Evolutionary conservation across 2,888 invertebrate genomes (phyloP), one percentile per base, ranked within the genome.

Genomic region (Hesperia comma): DNA sequence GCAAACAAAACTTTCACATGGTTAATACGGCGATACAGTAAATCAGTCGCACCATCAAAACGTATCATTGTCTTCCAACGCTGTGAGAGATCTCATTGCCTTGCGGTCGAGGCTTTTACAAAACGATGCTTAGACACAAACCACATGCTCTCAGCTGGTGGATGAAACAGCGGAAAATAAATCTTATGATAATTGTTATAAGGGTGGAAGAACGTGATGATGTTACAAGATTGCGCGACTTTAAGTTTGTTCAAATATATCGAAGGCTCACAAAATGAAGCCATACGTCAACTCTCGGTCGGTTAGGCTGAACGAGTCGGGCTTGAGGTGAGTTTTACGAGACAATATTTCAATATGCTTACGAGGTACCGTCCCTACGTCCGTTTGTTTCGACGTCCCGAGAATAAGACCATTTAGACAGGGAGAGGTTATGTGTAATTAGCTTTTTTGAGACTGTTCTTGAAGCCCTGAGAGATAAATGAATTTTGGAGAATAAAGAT

Each of bases 271-370:
- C 87, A 89, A 61, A 92, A 92, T 92, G 90, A 92, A 92, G 92
- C 79, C 86, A 90, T 92, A 85, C 84, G 82, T 92, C 91, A 87
- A 73, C 73, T 72, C 84, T 84, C 81, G 82, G 84, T 87, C 85
- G 85, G 88, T 90, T 87, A 86, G 83, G 77, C 83, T 75, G 84
- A 83, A 82, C 83, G 82, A 86, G 84, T 78, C 77, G 79, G 83
- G 82, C 79, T 77, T 76, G 80, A 78, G 83, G 79, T 77, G 88
- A 87, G 87, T 67, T 92, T 92, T 92, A 92, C 79, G 90, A 84
- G 83, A 83, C 84, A 79, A 92, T 92, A 92, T 90, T 91, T 92
- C 91, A 92, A 90, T 92, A 90, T 91, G 81, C 89, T 91, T 92
- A 92, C 86, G 90, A 92, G 92, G 84, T 74, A 75, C 76, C 79